Evolutionary conservation across 2,113 vertebrate species (phyloP), one percentile per base, ranked within the genome.

Genomic region (Calypte anna): DNA sequence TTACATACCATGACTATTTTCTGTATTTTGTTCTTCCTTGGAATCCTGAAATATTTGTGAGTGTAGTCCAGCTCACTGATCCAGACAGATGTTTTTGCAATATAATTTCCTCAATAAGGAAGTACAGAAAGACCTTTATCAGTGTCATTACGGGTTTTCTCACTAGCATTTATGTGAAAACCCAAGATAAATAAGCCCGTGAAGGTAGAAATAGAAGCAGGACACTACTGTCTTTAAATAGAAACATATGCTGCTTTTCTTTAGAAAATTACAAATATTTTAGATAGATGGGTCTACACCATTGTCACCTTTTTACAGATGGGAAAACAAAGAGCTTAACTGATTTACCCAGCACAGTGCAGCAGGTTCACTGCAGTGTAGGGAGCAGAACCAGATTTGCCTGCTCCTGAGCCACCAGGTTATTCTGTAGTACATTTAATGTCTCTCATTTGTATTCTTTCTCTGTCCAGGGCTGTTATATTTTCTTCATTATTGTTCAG

Each of bases 81-180:
- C 23, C 50, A 86, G 33, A 18, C 64, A 90, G 68, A 67, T 88
- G 78, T 59, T 94, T 86, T 87, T 69, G 38, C 63, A 85, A 24
- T 76, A 58, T 69, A 20, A 88, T 91, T 90, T 97, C 63, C 75
- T 91, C 44, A 70, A 25, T 46, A 44, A 86, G 62, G 36, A 83
- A 83, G 33, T 50, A 58, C 30, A 15, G 66, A 66, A 86, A 70
- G 62, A 54, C 53, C 51, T 80, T 91, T 84, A 82, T 86, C 77
- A n/a, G 31, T 38, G 20, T 91, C 79, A 57, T 90, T 70, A 70
- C 75, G 91, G 55, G 0, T 55, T 85, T 95, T 91, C 48, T 90
- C 33, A 82, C 46, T 33, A 75, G 31, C 18, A 55, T 10, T 92
- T 82, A 24, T 1, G 12, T 92, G 88, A 90, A 96, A 94, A 85